Conservation (phyloP, 23 tunicate genomes). For the Corella eumyota region DNA sequence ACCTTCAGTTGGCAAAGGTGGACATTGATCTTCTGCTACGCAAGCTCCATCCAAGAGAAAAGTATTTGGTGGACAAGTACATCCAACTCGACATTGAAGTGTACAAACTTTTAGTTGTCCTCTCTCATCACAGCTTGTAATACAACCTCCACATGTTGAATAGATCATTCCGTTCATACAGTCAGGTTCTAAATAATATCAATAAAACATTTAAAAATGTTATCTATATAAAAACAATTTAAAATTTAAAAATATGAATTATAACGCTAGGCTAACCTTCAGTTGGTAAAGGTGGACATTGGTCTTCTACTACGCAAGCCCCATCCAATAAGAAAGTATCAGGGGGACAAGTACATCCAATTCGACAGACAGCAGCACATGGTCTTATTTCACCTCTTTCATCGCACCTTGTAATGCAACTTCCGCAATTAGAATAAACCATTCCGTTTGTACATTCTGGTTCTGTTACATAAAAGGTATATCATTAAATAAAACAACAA, state of each 20-base stretch:
- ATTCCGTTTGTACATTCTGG: constrained; percentile 23
- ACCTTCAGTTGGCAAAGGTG: no score
- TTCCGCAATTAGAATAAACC: constrained; percentile 24
- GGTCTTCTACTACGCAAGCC: not conserved
- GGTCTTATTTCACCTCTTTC: not conserved
- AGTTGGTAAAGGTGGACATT: constrained; percentile 9
- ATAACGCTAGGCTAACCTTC: no score
- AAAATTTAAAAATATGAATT: no score
- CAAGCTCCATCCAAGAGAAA: not conserved
- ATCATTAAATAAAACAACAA: no score
- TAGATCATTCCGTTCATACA: constrained; percentile 25
- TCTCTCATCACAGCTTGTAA: constrained; percentile 4
- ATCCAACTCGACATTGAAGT: not conserved
- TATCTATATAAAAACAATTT: no score
- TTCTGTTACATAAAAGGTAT: no score
- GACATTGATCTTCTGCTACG: constrained; percentile 4
- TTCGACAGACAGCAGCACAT: constrained; percentile 1
- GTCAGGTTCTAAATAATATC: not conserved
- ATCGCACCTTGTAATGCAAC: constrained; percentile 9
- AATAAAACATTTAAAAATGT: no score
- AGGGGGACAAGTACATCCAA: constrained; percentile 3
- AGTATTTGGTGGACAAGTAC: constrained; percentile 3
- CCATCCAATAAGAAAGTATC: constrained; percentile 1
- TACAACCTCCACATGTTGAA: constrained; percentile 21
- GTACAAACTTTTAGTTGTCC: not conserved